Conservation (phyloP, 2,888 invertebrate species). For the Julus scandinavius region DNA sequence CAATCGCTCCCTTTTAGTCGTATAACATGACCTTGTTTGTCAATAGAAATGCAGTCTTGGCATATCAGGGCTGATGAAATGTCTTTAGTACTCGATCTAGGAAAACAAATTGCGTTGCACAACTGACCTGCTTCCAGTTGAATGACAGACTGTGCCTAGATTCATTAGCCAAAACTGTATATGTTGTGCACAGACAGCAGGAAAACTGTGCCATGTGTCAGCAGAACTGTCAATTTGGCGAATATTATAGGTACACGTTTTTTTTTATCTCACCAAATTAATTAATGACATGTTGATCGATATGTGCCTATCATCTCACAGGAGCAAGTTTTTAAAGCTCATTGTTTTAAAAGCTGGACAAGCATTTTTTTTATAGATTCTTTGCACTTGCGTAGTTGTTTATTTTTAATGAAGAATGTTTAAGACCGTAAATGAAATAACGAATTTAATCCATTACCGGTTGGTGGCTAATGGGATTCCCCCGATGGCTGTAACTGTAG, state of each 20-base stretch:
- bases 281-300: constrained; percentile 22
- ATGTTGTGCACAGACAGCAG: background rate
- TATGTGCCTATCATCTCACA: background rate
- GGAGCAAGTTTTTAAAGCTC: constrained; percentile 2
- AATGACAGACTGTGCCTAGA: constrained; percentile 21
- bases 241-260: constrained; percentile 24
- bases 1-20: background rate
- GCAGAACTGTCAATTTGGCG: constrained; percentile 39
- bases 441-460: constrained; percentile 26
- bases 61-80: background rate
- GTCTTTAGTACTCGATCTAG: background rate
- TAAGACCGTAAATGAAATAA: constrained; percentile 38
- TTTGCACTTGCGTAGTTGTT: background rate
- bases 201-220: constrained; percentile 27
- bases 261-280: background rate
- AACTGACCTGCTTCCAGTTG: constrained; percentile 29
- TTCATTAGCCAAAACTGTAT: constrained; percentile 22
- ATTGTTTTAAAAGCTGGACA: background rate
- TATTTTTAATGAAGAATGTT: constrained; percentile 24
- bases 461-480: constrained; percentile 39
- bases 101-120: background rate
- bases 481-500: background rate
- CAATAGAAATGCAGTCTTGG: background rate
- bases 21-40: background rate
- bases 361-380: background rate